Percentiles rank a stretch among this genome's conserved stretches.
Conservation (phyloP, 2,888 invertebrate genomes). For the Peribatodes rhomboidaria region DNA sequence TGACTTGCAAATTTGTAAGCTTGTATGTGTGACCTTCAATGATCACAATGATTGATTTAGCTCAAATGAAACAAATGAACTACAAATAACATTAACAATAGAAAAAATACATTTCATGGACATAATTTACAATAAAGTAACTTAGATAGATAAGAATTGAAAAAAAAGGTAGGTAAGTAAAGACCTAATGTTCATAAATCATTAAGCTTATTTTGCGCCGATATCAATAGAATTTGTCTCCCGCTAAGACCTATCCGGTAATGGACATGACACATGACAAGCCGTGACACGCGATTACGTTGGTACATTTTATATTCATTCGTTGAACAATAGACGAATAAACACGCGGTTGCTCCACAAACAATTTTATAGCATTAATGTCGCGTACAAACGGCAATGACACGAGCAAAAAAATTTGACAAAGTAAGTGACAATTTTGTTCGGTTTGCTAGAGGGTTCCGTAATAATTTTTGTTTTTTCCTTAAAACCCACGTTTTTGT, state of each 20-base stretch:
- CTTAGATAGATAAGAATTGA: too few relatives aligned
- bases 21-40: background rate
- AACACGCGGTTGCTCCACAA: conserved; percentile 34
- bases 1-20: background rate
- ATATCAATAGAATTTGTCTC: conserved; percentile 17
- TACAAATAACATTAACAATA: too few relatives aligned
- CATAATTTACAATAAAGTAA: too few relatives aligned
- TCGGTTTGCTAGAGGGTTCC: conserved; percentile 23
- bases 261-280: conserved; percentile 20
- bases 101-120: too few relatives aligned
- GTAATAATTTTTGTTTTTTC: conserved; percentile 9
- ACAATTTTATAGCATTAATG: conserved; percentile 43
- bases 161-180: background rate
- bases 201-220: conserved; percentile 2
- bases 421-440: conserved; percentile 8
- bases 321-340: conserved; percentile 18
- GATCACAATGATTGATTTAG: background rate
- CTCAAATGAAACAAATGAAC: too few relatives aligned
- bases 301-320: conserved; percentile 27
- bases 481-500: background rate
- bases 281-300: conserved; percentile 25
- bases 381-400: conserved; percentile 49
- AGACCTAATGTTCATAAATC: background rate
- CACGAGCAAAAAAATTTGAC: conserved; percentile 42
- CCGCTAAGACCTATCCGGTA: conserved; percentile 27